Conservation (phyloP, 2,888 invertebrate genomes). For the Lasioglossum marginatum region DNA sequence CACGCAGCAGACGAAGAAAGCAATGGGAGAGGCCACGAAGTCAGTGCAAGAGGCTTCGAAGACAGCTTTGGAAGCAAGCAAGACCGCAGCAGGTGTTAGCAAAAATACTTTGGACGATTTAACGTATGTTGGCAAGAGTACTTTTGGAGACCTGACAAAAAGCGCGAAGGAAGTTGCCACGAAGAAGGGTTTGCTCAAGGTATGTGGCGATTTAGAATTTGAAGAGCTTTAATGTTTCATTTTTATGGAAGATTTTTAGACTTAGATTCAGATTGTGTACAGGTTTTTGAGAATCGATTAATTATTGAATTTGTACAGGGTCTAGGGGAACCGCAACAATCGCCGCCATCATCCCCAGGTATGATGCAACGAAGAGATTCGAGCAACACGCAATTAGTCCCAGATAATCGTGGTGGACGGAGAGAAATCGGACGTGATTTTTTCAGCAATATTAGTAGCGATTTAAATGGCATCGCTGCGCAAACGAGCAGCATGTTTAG, state of each 20-base stretch:
- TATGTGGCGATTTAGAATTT: conserved; percentile 70
- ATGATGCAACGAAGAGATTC: conserved; percentile 86
- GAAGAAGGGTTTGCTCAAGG: conserved; percentile 94
- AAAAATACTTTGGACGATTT: conserved; percentile 95
- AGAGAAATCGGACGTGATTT: conserved; percentile 90
- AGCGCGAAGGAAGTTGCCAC: conserved; percentile 95
- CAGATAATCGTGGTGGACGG: conserved; percentile 85
- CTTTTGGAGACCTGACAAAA: conserved; percentile 95
- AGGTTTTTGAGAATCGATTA: neutral
- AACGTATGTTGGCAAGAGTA: conserved; percentile 95
- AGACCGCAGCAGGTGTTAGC: conserved; percentile 94
- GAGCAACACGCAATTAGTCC: conserved; percentile 87
- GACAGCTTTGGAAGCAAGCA: conserved; percentile 93
- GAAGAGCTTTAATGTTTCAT: neutral
- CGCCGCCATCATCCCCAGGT: conserved; percentile 78
- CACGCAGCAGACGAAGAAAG: conserved; percentile 94
- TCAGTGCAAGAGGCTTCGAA: conserved; percentile 94
- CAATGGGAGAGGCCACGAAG: conserved; percentile 92
- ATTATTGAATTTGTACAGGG: conserved; percentile 76
- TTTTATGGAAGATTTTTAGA: neutral
- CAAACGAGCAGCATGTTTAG: conserved; percentile 97
- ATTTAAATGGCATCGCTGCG: conserved; percentile 96
- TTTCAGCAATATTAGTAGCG: conserved; percentile 96
- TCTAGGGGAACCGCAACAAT: conserved; percentile 85
- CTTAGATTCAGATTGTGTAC: neutral